phyloP scores from a whole-genome alignment of 1,140 invertebrate species.

The Heliothis subflexa region DNA sequence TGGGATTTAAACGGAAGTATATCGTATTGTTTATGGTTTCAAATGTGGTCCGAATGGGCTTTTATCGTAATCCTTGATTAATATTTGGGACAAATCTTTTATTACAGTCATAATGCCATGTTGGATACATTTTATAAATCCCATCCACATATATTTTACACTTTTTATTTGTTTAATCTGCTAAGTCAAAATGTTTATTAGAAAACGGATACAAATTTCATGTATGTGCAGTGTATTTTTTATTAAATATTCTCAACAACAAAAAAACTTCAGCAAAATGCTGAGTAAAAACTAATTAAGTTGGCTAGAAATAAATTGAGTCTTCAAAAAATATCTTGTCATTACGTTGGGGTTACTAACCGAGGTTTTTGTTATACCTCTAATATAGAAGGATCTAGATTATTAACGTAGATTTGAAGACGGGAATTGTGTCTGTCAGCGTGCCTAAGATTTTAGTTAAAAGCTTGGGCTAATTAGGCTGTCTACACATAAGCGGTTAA shows the following conservation, averaged over 20 bases:
- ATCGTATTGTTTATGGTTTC: neutral
- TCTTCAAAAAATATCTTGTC: constrained; percentile 6
- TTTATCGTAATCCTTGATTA: neutral
- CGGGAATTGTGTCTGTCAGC: neutral
- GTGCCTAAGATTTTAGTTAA: neutral
- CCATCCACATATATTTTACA: too few relatives aligned
- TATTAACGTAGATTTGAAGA: constrained; percentile 16
- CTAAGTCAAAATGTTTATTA: too few relatives aligned
- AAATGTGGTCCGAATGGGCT: neutral
- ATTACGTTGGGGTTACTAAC: neutral
- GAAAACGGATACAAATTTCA: neutral
- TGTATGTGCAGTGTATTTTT: neutral
- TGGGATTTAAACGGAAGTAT: neutral
- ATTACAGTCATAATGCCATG: too few relatives aligned
- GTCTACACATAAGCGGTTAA: neutral
- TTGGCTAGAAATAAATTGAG: neutral
- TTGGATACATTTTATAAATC: too few relatives aligned
- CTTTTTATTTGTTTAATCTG: too few relatives aligned
- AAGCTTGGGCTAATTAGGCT: neutral
- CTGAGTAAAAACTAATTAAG: neutral
- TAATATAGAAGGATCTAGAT: constrained; percentile 12
- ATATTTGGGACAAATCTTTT: too few relatives aligned
- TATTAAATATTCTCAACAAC: neutral
- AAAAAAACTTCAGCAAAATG: neutral
- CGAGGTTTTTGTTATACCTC: constrained; percentile 1